Base-by-base conservation (phyloP, 2,888 invertebrate genomes). In the Camponotus fellah region DNA sequence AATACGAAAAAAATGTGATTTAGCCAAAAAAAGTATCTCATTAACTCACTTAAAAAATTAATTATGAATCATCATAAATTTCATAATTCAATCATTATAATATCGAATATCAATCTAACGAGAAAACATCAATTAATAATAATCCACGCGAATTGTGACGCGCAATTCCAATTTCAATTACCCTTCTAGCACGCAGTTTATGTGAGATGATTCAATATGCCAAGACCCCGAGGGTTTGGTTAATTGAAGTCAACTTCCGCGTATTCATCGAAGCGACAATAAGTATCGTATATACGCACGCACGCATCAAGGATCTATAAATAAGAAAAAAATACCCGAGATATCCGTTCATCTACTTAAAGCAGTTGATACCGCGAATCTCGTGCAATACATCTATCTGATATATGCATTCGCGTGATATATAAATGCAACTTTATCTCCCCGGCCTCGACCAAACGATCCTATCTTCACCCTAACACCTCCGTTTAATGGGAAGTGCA, bases 101-200 rank as follows among this genome's bases (percentile, higher is more conserved):
- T 32, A 66, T 53, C 49, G 53, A 56, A 56, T 3, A 5, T 43
- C 43, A 26, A 58, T 43, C 6, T 21, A 56, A 49, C 68, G 68
- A 10, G 40, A 10, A 37, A 37, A 37, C 32, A 40, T 43, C 32
- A 43, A 14, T 3, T 64, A 32, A 17, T 66, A 66, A 68, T 68
- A 68, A 77, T 68, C 32, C 21, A 21, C 26, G 26, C 65, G 9
- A 77, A 77, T 58, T 68, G 32, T 68, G 34, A 68, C 68, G 21
- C 43, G 56, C 58, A 68, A 46, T 68, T 77, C 4, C 68, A 14
- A 79, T 79, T 79, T 68, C 58, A 79, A 79, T 79, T 79, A 68
- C 34, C 34, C 56, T 58, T 46, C 34, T 46, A 43, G 17, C 43
- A 34, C 32, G 37, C 40, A 14, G 68, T 58, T 32, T 58, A 43